A percentile compares a stretch with the other conserved stretches of the same genome.
Conservation (phyloP, 92 coral and sea anemone genomes). For the Zoanthus sociatus region DNA sequence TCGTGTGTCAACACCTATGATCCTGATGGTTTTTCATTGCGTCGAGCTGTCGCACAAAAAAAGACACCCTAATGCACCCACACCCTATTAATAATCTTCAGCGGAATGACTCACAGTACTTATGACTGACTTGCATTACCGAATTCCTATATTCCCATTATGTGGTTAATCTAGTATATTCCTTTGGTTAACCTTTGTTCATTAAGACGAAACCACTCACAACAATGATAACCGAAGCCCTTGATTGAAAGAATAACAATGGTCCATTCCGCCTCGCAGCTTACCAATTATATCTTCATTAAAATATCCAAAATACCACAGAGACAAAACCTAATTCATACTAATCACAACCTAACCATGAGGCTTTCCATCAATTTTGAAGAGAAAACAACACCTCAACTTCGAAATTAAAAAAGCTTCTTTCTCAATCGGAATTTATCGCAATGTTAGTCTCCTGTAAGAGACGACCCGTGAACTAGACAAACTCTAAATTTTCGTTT, state of each 20-base stretch:
- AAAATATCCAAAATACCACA: conserved; percentile 43
- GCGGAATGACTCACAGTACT: conserved; percentile 12
- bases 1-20: conserved; percentile 54
- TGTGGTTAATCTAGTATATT: conserved; percentile 11
- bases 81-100: conserved; percentile 20
- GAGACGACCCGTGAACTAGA: too few species aligned
- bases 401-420: background rate
- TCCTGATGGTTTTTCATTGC: conserved; percentile 61
- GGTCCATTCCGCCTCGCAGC: background rate
- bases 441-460: too few species aligned
- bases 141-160: conserved; percentile 1
- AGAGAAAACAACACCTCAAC: background rate
- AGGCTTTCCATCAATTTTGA: background rate
- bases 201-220: background rate
- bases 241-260: background rate
- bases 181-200: conserved; percentile 1
- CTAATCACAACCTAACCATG: background rate
- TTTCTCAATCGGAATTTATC: too few species aligned
- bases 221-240: background rate
- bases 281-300: conserved; percentile 30
- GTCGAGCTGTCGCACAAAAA: conserved; percentile 34
- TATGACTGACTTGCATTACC: background rate
- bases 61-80: conserved; percentile 5
- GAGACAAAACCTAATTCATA: background rate
- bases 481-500: too few species aligned